phyloP scores from a whole-genome alignment of 2,113 vertebrate species.

The Petromus typicus region DNA sequence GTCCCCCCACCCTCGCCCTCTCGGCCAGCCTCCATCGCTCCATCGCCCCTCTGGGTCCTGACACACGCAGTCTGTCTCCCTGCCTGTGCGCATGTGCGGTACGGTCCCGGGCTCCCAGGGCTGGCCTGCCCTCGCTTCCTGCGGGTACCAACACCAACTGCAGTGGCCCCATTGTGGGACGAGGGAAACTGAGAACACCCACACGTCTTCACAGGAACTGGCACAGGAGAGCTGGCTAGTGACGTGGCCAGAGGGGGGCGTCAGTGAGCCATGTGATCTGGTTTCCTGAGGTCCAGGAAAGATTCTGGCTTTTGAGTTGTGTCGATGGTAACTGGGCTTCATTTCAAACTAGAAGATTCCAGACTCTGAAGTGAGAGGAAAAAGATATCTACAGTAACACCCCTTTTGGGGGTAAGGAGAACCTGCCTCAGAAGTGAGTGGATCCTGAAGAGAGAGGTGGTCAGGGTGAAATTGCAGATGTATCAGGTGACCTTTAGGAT shows the following conservation, averaged over 20 bases:
- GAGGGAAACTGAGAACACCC: background rate
- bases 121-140: background rate
- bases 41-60: too few species aligned
- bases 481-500: background rate
- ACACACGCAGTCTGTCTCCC: background rate
- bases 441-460: background rate
- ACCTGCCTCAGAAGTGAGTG: background rate
- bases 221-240: too few species aligned
- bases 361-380: background rate
- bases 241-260: background rate
- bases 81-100: background rate
- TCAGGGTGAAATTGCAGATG: background rate
- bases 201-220: background rate
- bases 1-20: background rate
- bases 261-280: background rate
- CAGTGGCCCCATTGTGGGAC: too few species aligned
- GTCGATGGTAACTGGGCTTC: background rate
- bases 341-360: constrained; percentile 4
- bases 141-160: accelerated
- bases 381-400: background rate
- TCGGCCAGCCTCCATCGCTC: background rate
- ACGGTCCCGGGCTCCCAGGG: accelerated
- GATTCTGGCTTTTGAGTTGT: background rate
- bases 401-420: background rate
- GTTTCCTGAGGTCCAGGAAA: background rate